Base-by-base conservation (phyloP, 2,113 vertebrate species). In the Vidua chalybeata region DNA sequence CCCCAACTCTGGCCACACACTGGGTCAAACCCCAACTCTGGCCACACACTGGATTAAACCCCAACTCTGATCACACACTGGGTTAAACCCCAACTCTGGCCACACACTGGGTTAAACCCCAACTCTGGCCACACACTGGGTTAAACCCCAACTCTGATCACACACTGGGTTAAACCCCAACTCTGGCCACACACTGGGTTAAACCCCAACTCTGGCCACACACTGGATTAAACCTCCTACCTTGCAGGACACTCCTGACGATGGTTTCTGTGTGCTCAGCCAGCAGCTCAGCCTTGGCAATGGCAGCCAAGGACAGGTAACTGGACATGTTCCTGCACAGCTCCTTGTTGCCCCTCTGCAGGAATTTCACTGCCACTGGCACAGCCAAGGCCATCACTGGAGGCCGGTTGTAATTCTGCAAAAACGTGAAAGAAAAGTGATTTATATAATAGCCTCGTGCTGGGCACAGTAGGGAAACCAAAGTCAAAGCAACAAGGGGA, bases 321-420 rank as follows among this genome's bases (percentile, higher is more conserved):
- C 98, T 99, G 39, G 99, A 99, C 99, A 99, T 99, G 96, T 99
- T 99, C 73, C 99, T 98, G 96, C 98, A 98, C 91, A 99, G 98
- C 61, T 99, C 99, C 92, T 97, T 98, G 81, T 98, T 99, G 41
- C 99, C 98, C 85, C 98, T 96, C 95, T 98, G 98, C 52, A 99
- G 98, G 96, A 99, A 99, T 11, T 98, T 98, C 94, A 99, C 99
- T 0, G 99, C 99, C 30, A 99, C 98, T 4, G 99, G 99, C n/a
- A 99, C 98, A 4, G 99, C 99, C 68, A 99, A 93, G 13, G 97
- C 98, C 99, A 99, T 99, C 63, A 99, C 98, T 2, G 98, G 98
- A 7, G 98, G 98, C 61, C 87, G 98, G 78, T 98, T 98, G 97
- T 99, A 99, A 95, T 99, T 99, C 99, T 99, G 98, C 7, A 39